Evolutionary conservation across 2,797 vertebrate genomes (phyloP).

Genomic region (Alcedo atthis): DNA sequence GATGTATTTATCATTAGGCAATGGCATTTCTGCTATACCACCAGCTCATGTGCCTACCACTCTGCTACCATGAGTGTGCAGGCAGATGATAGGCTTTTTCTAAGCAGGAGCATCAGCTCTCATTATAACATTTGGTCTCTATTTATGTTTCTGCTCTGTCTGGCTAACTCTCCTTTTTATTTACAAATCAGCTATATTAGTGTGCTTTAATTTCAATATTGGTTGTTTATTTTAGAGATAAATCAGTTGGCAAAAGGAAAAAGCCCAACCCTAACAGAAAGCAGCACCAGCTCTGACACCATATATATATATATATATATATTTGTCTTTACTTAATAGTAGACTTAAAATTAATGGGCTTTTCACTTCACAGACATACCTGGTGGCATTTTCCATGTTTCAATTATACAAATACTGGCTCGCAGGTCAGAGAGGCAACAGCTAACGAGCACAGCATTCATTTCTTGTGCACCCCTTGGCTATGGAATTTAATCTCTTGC

Average conservation of each 20-base stretch:
- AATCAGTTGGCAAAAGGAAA: conserved; percentile 20
- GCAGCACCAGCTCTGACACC: background rate
- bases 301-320: background rate
- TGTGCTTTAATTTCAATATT: conserved; percentile 25
- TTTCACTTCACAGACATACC: background rate
- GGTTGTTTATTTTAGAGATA: conserved; percentile 35
- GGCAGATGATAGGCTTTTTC: background rate
- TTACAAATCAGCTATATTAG: conserved; percentile 51
- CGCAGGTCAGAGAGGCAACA: background rate
- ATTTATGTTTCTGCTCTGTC: conserved; percentile 39
- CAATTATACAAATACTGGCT: background rate
- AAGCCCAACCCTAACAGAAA: background rate
- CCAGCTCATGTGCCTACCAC: background rate
- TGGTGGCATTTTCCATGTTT: background rate
- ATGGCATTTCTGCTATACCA: background rate
- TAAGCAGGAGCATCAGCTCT: background rate
- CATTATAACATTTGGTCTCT: conserved; percentile 55
- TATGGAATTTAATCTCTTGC: background rate
- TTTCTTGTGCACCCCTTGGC: background rate
- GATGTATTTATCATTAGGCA: background rate
- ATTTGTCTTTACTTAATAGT: background rate
- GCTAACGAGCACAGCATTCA: background rate
- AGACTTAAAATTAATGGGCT: background rate
- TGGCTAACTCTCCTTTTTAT: conserved; percentile 52
- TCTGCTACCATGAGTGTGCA: background rate